A percentile compares a stretch with the other conserved stretches of the same genome.
phyloP scores from a whole-genome alignment of 2,797 vertebrate species.

The Sebastes ruberrimus region DNA sequence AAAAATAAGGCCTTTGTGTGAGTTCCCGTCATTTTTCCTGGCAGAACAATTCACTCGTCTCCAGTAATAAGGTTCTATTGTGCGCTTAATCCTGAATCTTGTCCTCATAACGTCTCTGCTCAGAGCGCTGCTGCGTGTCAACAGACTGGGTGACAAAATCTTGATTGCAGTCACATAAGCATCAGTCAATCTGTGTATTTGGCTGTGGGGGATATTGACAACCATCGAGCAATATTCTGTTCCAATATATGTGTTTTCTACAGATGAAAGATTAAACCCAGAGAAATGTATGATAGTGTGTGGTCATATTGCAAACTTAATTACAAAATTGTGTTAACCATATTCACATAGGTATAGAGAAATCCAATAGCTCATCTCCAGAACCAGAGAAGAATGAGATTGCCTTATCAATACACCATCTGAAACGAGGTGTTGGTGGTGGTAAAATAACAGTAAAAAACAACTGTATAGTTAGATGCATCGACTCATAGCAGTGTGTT shows the following conservation, averaged over 20 bases:
- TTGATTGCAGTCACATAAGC: background rate
- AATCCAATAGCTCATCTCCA: background rate
- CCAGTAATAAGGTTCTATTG: background rate
- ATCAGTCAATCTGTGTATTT: background rate
- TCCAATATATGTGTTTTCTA: background rate
- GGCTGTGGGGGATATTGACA: background rate
- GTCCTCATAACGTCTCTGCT: background rate
- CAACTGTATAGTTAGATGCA: background rate
- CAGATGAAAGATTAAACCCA: background rate
- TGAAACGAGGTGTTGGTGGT: background rate
- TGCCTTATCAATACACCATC: background rate
- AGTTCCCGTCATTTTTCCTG: background rate
- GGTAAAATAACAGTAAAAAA: background rate
- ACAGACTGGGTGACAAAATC: background rate
- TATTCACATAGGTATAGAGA: background rate
- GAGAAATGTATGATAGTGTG: background rate
- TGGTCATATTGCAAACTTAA: background rate
- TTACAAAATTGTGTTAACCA: background rate
- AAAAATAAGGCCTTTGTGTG: background rate
- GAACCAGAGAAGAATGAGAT: background rate
- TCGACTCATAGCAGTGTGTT: background rate
- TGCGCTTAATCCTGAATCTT: slow-evolving; percentile 1
- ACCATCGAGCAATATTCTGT: background rate
- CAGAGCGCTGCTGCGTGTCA: background rate
- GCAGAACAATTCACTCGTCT: background rate